Percentiles rank a stretch among this genome's conserved stretches.
phyloP scores from a whole-genome alignment of 2,113 vertebrate genomes.

The Fulmarus glacialis region DNA sequence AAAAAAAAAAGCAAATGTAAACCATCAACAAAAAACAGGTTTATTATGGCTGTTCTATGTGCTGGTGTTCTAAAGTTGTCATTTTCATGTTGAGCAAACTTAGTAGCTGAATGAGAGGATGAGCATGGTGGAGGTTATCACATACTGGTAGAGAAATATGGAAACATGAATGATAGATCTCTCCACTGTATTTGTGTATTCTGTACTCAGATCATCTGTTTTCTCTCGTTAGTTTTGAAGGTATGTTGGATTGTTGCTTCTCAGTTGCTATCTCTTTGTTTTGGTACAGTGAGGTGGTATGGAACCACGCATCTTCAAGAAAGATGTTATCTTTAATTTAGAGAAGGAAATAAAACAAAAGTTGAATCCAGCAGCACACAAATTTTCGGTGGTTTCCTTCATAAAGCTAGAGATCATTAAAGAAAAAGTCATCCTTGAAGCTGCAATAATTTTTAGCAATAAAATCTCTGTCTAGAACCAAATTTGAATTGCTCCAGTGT shows the following conservation, averaged over 20 bases:
- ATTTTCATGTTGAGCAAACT: neutral
- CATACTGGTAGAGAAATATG: neutral
- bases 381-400: neutral
- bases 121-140: neutral
- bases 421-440: neutral
- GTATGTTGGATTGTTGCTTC: neutral
- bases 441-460: neutral
- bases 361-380: neutral
- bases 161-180: neutral
- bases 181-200: neutral
- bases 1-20: neutral
- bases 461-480: neutral
- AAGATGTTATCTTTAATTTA: neutral
- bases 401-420: neutral
- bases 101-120: neutral
- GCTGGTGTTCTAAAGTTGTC: neutral
- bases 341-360: neutral
- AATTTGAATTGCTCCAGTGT: neutral
- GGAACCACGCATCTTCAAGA: neutral
- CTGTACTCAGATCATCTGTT: neutral
- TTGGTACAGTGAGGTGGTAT: neutral
- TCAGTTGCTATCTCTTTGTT: neutral
- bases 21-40: fast-evolving
- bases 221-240: neutral
- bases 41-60: neutral